Conservation (phyloP, 1,140 invertebrate species). For the Atta cephalotes region DNA sequence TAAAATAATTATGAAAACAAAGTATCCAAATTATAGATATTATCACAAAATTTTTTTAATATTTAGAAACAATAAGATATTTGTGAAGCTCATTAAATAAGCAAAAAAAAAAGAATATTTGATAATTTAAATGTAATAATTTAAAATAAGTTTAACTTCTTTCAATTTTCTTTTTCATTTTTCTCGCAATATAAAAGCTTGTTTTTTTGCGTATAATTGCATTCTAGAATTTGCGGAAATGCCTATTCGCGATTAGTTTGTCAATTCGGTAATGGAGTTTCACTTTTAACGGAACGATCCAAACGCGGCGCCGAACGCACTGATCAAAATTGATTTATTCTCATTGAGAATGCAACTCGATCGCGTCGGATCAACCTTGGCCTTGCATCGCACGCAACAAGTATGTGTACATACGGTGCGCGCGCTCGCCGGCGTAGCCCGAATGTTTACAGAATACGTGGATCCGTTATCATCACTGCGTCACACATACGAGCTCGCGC, state of each 20-base stretch:
- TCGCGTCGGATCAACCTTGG: conserved; percentile 54
- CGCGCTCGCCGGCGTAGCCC: neutral
- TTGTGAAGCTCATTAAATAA: neutral
- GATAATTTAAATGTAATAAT: neutral
- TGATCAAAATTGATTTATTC: conserved; percentile 59
- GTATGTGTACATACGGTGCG: neutral
- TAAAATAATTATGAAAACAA: neutral
- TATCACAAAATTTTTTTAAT: neutral
- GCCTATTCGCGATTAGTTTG: neutral
- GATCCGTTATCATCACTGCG: conserved; percentile 61
- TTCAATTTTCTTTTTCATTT: neutral
- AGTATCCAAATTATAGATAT: neutral
- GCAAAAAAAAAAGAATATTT: neutral
- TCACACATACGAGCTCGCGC: conserved; percentile 25
- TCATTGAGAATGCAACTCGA: conserved; percentile 56
- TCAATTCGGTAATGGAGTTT: neutral
- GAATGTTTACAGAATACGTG: conserved; percentile 50
- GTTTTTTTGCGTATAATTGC: neutral
- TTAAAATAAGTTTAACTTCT: neutral
- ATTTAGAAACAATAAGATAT: neutral
- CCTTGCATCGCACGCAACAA: conserved; percentile 31
- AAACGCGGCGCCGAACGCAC: neutral
- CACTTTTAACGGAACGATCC: conserved; percentile 31
- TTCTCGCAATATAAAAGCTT: neutral
- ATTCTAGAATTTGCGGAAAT: neutral